Base-by-base conservation (phyloP, 2,797 vertebrate species). In the Spea hammondii region DNA sequence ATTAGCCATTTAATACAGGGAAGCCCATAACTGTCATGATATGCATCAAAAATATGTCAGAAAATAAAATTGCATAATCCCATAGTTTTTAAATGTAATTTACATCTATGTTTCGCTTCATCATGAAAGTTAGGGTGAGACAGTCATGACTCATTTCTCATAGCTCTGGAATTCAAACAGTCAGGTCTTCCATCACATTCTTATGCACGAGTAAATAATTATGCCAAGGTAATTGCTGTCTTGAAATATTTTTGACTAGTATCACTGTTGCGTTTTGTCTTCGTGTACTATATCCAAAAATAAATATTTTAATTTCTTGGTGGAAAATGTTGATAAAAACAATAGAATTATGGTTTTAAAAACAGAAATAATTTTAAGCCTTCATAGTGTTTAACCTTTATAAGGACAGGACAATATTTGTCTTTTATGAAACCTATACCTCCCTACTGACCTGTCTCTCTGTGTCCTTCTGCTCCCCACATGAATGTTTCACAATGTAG, bases 101-200 rank as follows among this genome's bases (percentile, higher is more conserved):
- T 62, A 5, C 46, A 50, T 12, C 47, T 68, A 47, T 14, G 32
- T 51, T 55, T 65, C 4, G 6, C 59, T 71, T 51, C 60, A 71
- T 71, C 51, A 70, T 71, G 69, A 76, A 76, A 76, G 68, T 65
- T 51, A 49, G 68, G 73, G 79, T 66, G 73, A 71, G 73, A 60
- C 70, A 65, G 17, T 5, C 32, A n/a, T 44, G 65, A n/a, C 50
- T 80, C 67, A n/a, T 44, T 71, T 44, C 50, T 80, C 67, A 80
- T 55, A 0, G 14, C 10, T 49, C 68, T 75, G 79, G 79, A 66
- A 80, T 80, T 67, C 60, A 51, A 72, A 80, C 5, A 46, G 60
- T 76, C 79, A 80, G 11, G 49, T 12, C 7, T 66, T 32, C 59
- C 48, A 70, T 65, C 55, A 72, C 57, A 65, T 6, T 65, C n/a